Evolutionary conservation across 1,140 invertebrate species (phyloP).

Genomic region (Metopolophium dirhodum): DNA sequence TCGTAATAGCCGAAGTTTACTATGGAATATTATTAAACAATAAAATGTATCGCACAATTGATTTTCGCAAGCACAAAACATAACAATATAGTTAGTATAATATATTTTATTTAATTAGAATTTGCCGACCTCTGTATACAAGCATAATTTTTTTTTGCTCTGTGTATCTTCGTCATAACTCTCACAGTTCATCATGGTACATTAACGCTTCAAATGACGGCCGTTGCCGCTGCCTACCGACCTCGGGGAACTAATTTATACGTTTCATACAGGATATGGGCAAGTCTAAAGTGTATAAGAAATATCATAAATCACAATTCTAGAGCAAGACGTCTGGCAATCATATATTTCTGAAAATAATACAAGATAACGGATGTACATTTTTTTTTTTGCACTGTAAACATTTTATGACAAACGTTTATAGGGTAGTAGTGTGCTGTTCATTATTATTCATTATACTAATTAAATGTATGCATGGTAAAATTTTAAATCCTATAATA

Average conservation of each 20-base stretch:
- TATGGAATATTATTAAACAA: neutral
- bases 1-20: neutral
- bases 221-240: conserved; percentile 4
- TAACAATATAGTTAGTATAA: neutral
- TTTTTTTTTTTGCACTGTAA: conserved; percentile 27
- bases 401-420: conserved; percentile 31
- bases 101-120: neutral
- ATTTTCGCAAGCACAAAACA: neutral
- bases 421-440: neutral
- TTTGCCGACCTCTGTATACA: neutral
- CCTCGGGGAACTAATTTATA: conserved; percentile 40
- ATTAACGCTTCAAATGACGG: conserved; percentile 24
- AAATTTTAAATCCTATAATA: neutral
- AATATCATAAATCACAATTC: conserved; percentile 48
- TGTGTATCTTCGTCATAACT: neutral
- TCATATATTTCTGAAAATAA: conserved; percentile 45
- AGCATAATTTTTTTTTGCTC: conserved; percentile 6
- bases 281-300: conserved; percentile 39
- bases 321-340: neutral
- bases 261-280: conserved; percentile 42
- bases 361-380: conserved; percentile 44
- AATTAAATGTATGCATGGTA: conserved; percentile 5
- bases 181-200: conserved; percentile 29
- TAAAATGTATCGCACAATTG: neutral
- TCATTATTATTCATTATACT: neutral